Evolutionary conservation across 2,797 vertebrate species (phyloP).

Genomic region (Lindbergichthys nudifrons): DNA sequence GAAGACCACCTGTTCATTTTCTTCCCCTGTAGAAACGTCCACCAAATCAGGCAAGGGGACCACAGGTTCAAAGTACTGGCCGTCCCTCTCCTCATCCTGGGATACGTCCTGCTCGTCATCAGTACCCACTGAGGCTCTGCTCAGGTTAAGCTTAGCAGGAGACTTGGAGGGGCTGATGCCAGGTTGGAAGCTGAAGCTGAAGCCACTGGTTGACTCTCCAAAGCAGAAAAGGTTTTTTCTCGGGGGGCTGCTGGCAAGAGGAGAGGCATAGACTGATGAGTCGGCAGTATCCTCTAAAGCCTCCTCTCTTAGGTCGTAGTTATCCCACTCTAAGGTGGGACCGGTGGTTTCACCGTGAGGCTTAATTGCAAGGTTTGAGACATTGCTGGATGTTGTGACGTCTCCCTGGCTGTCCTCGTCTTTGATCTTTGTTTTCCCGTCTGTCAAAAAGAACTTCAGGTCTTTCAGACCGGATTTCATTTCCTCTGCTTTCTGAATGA

Average conservation of each 20-base stretch:
- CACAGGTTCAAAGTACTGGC: conserved; percentile 97
- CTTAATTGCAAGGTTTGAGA: conserved; percentile 83
- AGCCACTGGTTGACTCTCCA: conserved; percentile 93
- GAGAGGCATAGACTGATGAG: conserved; percentile 90
- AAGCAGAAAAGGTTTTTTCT: conserved; percentile 95
- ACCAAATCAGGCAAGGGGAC: conserved; percentile 95
- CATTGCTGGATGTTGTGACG: conserved; percentile 44
- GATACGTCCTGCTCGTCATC: conserved; percentile 94
- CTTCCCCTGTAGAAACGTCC: conserved; percentile 94
- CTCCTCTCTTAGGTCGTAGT: conserved; percentile 92
- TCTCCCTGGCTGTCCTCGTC: conserved; percentile 82
- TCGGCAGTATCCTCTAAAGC: conserved; percentile 88
- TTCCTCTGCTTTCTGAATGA: conserved; percentile 98
- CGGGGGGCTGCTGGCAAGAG: conserved; percentile 88
- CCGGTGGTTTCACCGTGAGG: conserved; percentile 86
- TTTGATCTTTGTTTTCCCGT: conserved; percentile 89
- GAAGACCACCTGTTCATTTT: conserved; percentile 95
- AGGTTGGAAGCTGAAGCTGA: conserved; percentile 97
- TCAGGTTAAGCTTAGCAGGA: conserved; percentile 93
- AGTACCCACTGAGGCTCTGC: conserved; percentile 89
- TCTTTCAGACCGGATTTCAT: conserved; percentile 98
- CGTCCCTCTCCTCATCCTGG: conserved; percentile 95
- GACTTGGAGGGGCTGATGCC: conserved; percentile 95
- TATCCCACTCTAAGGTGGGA: conserved; percentile 94
- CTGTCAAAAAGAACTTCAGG: conserved; percentile 93